A percentile compares a stretch with the other conserved stretches of the same genome.
Evolutionary conservation across 37 sponge, comb jelly and placozoan genomes (phyloP).

Genomic region (Dysidea cf. avara): DNA sequence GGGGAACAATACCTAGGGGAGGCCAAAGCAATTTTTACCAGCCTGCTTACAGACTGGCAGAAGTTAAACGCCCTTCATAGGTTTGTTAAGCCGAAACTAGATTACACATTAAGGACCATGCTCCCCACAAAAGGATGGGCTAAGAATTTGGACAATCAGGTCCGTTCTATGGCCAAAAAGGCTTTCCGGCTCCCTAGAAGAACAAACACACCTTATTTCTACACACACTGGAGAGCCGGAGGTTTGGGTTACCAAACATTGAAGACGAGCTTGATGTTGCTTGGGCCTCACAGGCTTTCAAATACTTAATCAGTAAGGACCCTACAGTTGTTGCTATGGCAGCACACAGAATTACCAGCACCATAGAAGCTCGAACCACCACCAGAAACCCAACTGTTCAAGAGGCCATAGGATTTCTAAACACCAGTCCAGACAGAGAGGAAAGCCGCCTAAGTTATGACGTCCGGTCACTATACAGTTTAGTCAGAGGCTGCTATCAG

Average conservation of each 20-base stretch:
- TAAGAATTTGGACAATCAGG: neutral
- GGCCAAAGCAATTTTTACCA: neutral
- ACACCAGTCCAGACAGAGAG: too few relatives aligned
- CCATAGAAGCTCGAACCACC: conserved; percentile 4
- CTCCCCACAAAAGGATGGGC: conserved; percentile 15
- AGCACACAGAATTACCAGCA: conserved; percentile 1
- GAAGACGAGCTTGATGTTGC: conserved; percentile 20
- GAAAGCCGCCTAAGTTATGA: too few relatives aligned
- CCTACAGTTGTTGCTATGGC: neutral
- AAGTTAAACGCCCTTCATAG: conserved; percentile 50
- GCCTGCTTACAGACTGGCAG: conserved; percentile 44
- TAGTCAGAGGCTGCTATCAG: too few relatives aligned
- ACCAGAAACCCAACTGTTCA: too few relatives aligned
- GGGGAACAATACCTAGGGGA: neutral
- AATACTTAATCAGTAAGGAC: neutral
- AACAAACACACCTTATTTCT: conserved; percentile 27
- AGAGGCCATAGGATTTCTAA: too few relatives aligned
- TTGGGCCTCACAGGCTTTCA: neutral
- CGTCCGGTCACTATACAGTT: too few relatives aligned
- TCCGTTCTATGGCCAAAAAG: conserved; percentile 13
- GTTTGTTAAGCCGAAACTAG: conserved; percentile 24
- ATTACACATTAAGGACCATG: conserved; percentile 13
- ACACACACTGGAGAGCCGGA: conserved; percentile 3
- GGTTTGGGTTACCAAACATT: conserved; percentile 36
- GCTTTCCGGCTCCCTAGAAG: too few relatives aligned